Evolutionary conservation across 2,888 invertebrate species (phyloP), one percentile per base, ranked within the genome.

Genomic region (Pristionchus arcanus): DNA sequence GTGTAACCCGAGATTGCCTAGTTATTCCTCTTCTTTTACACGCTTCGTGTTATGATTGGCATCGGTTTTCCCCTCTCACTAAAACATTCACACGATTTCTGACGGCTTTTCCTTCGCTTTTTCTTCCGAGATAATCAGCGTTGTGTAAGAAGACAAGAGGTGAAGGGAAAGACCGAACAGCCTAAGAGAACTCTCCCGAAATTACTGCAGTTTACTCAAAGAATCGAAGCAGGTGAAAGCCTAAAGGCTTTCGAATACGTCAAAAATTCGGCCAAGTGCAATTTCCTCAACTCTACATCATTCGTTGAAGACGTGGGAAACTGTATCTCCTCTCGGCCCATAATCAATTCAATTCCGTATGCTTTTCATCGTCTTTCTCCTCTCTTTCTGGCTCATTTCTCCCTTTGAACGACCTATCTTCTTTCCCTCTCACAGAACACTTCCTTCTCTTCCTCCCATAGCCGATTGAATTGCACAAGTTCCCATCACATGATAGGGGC

Each of bases 281-380:
- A 34, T 74, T 74, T 37, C 25, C 77, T 37, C 37, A 77, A 74
- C 5, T 16, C 34, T 42, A 74, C n/a, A 13, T 31, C 34, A 16
- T 74, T 74, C 74, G 1, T 31, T 31, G 74, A 31, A 19, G 77
- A 37, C n/a, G 34, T 31, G 34, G 34, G 77, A 42, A 37, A 37
- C 42, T 31, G 37, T 77, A 37, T 16, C 42, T 42, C 53, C 25
- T 42, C 81, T 42, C 81, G 81, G 2, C 53, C 42, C 81, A 81
- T 81, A 42, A 81, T 42, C 53, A 42, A 53, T 84, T 84, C 84
- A 84, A 53, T 84, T 59, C 53, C 28, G 53, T 84, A 84, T 84
- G 53, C 31, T 59, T 59, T 55, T 55, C 55, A 55, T 55, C 59
- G 84, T 55, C 53, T 53, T 37, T 53, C 84, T 84, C 84, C 34